phyloP scores from a whole-genome alignment of 2,113 vertebrate species.

The Sapayoa aenigma region DNA sequence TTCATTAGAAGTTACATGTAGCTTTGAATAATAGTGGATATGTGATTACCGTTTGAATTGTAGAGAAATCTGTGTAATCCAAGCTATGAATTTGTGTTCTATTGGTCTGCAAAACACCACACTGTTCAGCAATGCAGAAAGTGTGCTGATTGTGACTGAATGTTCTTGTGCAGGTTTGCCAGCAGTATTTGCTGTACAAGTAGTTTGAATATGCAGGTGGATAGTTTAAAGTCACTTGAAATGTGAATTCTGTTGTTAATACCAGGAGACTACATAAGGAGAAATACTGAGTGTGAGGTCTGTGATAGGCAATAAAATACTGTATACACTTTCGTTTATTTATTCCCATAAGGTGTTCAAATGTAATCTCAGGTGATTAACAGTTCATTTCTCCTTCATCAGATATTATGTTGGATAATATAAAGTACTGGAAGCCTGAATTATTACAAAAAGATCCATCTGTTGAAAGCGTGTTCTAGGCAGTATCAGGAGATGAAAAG shows the following conservation, averaged over 20 bases:
- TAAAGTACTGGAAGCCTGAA: not conserved
- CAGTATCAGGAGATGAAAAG: not conserved
- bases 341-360: not conserved
- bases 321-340: not conserved
- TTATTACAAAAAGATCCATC: not conserved
- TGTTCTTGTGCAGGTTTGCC: not conserved
- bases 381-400: not conserved
- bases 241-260: not conserved
- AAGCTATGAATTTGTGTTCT: not conserved
- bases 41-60: not conserved
- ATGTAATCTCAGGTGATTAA: not conserved
- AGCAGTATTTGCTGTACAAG: not conserved
- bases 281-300: not conserved
- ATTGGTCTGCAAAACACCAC: not conserved
- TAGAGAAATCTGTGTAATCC: not conserved
- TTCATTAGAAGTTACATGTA: not conserved
- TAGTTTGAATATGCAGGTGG: not conserved
- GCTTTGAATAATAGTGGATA: not conserved
- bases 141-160: not conserved
- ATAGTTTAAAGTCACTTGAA: not conserved
- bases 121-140: conserved; percentile 16
- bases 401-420: not conserved
- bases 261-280: not conserved
- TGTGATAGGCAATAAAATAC: not conserved
- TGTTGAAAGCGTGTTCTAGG: not conserved